Base-by-base conservation (phyloP, 2,113 vertebrate genomes). In the Panthera uncia region DNA sequence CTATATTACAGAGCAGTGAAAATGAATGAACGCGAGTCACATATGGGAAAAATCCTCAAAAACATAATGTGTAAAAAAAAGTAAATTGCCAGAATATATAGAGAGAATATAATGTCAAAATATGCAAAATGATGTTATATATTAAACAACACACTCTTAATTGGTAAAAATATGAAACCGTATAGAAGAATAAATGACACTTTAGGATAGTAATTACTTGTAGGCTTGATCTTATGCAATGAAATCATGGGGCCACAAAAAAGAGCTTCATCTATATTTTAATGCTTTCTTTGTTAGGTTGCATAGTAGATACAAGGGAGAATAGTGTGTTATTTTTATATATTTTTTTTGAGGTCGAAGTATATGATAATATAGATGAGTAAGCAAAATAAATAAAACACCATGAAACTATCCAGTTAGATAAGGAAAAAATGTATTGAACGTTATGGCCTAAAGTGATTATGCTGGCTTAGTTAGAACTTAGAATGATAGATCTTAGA, bases 361-460 rank as follows among this genome's bases (percentile, higher is more conserved):
- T 71, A 31, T 88, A 57, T 16, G 19, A 85, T 61, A 78, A 25
- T 36, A 80, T 57, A 96, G 87, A 87, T 83, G 61, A 92, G 14
- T 84, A 89, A 76, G 33, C 10, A 94, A 87, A 91, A 86, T 83
- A 91, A 94, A 50, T n/a, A 92, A 91, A 93, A 38, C 5, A 63
- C 15, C 48, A 73, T 48, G 29, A 88, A 81, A 83, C 61, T 92
- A 89, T 68, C 36, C 29, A 85, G 18, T 15, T 57, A 88, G 31
- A 38, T 41, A 41, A 78, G 50, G 65, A 55, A 65, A 82, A 29
- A 85, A 78, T 41, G 5, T 68, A 79, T 36, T 57, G n/a, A 73
- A 23, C 15, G 19, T 66, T 89, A 78, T n/a, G 23, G 31, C 21
- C 23, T 78, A 41, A 23, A 48, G 69, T 76, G 19, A 78, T 83